Base-by-base conservation (phyloP, 2,797 vertebrate genomes). In the Megalops cyprinoides region DNA sequence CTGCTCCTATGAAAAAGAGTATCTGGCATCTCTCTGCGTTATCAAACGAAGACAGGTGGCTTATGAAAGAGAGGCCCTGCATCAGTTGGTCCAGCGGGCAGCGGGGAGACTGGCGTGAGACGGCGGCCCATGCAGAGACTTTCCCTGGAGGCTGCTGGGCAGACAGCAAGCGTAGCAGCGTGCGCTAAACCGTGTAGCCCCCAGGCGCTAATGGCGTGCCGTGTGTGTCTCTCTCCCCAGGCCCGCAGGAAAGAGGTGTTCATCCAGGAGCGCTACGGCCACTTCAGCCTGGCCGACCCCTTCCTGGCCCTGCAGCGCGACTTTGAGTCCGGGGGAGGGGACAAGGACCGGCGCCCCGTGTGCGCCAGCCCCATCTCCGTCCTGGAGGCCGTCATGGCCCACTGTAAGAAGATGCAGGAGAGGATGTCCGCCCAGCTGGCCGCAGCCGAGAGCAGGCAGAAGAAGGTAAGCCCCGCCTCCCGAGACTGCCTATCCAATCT, bases 401-500 rank as follows among this genome's bases (percentile, higher is more conserved):
- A 99, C 76, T 99, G 98, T 91, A 97, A 96, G 90, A 95, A 92
- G 76, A 99, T 98, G 97, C 97, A 98, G 90, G 97, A 99, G 78
- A 97, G 96, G 83, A 99, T 99, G 98, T 80, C 98, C 86, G 95
- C 96, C 74, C 98, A 99, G 79, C 93, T 99, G 49, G 96, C 97
- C 12, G 97, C 97, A 25, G 97, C 97, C 0, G 98, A 99, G 87
- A 97, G 93, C 94, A 90, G 97, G 9, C 97, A 99, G 93, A 95
- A 96, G 75, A 96, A 95, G 96, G 98, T 99, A 51, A 82, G 96
- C 67, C 4, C 20, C 7, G 14, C 1, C 31, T 12, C 18, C 39
- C 18, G 71, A n/a, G n/a, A n/a, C n/a, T n/a, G n/a, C 23, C 12
- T 8, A n/a, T 7, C 37, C 44, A 18, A 1, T 18, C 73, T 20